A percentile compares a stretch with the other conserved stretches of the same genome.
These are phyloP conservation scores for Cyaniris semiargus DNA, from an alignment of 2,888 invertebrate species.

Conservation along the genomic window DNA sequence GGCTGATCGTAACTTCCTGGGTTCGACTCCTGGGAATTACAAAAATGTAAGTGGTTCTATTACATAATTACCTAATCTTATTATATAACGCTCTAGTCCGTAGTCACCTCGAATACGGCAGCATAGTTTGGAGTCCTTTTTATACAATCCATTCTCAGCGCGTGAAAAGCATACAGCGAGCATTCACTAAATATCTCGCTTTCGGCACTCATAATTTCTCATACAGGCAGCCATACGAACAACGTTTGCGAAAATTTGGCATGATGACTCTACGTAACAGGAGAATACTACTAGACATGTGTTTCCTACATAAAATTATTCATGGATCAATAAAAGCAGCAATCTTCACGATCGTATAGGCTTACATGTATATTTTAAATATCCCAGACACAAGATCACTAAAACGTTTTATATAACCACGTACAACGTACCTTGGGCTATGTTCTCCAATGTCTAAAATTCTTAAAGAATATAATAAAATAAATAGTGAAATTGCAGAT, in stretches of 20 bases:
- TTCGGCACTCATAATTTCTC: too few species aligned
- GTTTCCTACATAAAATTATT: conserved; percentile 7
- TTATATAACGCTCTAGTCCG: neutral
- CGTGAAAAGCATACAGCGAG: too few species aligned
- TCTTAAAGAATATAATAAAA: neutral
- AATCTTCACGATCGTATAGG: neutral
- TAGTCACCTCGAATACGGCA: neutral
- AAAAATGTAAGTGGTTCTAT: too few species aligned
- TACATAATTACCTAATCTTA: neutral
- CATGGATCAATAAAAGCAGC: neutral
- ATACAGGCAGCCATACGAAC: neutral
- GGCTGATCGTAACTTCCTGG: too few species aligned
- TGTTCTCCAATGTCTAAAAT: neutral
- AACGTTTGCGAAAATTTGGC: neutral
- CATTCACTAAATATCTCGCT: too few species aligned
- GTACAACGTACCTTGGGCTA: neutral
- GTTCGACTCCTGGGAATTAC: too few species aligned
- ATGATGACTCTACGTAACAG: conserved; percentile 1
- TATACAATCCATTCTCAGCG: too few species aligned
- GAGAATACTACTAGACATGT: conserved; percentile 8
- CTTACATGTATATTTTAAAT: neutral
- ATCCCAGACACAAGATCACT: neutral
- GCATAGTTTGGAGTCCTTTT: neutral
- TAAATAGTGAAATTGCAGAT: too few species aligned
- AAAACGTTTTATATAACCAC: neutral